Evolutionary conservation across 2,888 invertebrate genomes (phyloP), one percentile per base, ranked within the genome.

Genomic region (Hypolimnas misippus): DNA sequence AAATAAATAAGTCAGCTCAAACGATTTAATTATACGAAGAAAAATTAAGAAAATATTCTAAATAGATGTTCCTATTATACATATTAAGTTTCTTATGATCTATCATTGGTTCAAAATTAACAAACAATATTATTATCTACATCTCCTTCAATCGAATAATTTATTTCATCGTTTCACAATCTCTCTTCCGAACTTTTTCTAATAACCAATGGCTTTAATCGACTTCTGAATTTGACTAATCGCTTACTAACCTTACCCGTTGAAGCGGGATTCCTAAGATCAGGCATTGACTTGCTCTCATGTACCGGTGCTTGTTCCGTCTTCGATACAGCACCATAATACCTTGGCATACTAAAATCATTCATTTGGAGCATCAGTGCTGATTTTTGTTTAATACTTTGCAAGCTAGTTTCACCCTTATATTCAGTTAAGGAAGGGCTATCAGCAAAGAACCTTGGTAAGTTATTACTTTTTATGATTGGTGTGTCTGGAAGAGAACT

Each of bases 281-380:
- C 92, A 1, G 92, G 92, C 92, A 92, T 92, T 0, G 92, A 92
- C 53, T 90, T 92, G 55, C 92, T 92, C 57, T 92, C 90, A 33
- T 89, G 88, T 0, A 89, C 85, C 0, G 89, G 76, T 2, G 77
- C 65, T 3, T 75, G 74, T 33, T 87, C 85, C 0, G 75, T 67
- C 49, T 87, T 85, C 0, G 86, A 73, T 0, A 87, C 78, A 1
- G 89, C 83, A 0, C 94, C 92, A 69, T 93, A 94, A 70, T 94
- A 94, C 62, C 94, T 84, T 0, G 94, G 94, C 94, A 94, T 94
- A 17, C 94, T 93, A 58, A 92, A 94, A 67, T 94, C 94, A 54
- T 83, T 83, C 65, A 93, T 90, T 25, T 89, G 85, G 33, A 89
- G 87, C 82, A 89, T 83, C 68, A 87, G 67, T 46, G 92, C 93